Evolutionary conservation across 2,113 vertebrate species (phyloP).

Genomic region (Toxotes jaculatrix): DNA sequence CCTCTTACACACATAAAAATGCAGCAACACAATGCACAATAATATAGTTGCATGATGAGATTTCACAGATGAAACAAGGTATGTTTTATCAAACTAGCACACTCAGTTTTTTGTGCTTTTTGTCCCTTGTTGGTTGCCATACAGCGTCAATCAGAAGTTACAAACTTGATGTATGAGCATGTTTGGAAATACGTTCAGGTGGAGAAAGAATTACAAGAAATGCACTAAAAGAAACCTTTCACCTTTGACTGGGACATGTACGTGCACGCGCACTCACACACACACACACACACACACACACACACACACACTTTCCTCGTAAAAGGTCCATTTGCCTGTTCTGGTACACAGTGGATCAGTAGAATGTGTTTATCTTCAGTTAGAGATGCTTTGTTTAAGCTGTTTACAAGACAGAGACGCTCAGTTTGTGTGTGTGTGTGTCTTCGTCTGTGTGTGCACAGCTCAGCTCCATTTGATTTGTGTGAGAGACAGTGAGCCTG

Average conservation of each 20-base stretch:
- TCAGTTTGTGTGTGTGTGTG: slow-evolving; percentile 18
- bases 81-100: not conserved
- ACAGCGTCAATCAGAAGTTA: not conserved
- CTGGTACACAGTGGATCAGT: slow-evolving; percentile 46
- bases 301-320: slow-evolving; percentile 56
- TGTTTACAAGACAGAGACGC: slow-evolving; percentile 77
- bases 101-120: not conserved
- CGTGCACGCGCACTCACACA: not conserved
- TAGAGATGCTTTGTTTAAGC: slow-evolving; percentile 77
- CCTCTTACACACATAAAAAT: slow-evolving; percentile 4
- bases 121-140: slow-evolving; percentile 1
- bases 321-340: slow-evolving; percentile 79
- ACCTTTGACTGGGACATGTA: slow-evolving; percentile 35
- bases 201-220: slow-evolving; percentile 12
- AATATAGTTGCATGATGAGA: not conserved
- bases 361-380: slow-evolving; percentile 75
- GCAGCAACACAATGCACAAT: slow-evolving; percentile 1
- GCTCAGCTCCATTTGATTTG: slow-evolving; percentile 69
- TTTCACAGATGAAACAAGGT: not conserved
- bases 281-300: slow-evolving; percentile 23
- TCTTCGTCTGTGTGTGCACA: slow-evolving; percentile 23
- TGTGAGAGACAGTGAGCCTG: slow-evolving; percentile 75
- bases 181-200: slow-evolving; percentile 31
- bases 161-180: not conserved
- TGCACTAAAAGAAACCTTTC: slow-evolving; percentile 53